Evolutionary conservation across 1,140 invertebrate species (phyloP).

Genomic region (Zaprionus capensis): DNA sequence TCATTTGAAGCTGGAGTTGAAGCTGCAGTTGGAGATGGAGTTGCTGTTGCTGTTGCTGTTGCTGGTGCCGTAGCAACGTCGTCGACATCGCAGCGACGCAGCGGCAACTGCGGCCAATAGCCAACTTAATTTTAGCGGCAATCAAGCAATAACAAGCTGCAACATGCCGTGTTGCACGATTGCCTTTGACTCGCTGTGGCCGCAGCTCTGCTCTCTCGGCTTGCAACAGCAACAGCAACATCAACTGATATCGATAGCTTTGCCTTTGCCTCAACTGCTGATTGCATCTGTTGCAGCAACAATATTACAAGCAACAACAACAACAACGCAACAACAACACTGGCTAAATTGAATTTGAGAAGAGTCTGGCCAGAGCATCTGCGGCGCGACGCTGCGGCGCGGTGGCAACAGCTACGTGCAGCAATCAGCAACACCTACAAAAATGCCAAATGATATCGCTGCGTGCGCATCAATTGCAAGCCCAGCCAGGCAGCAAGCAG

Average conservation of each 20-base stretch:
- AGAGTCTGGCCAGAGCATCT: conserved; percentile 55
- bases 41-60: not conserved
- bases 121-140: conserved; percentile 83
- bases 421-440: conserved; percentile 82
- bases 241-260: conserved; percentile 79
- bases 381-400: conserved; percentile 27
- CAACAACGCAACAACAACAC: conserved; percentile 58
- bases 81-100: not conserved
- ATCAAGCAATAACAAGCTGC: conserved; percentile 83
- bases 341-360: conserved; percentile 78
- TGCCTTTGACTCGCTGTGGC: conserved; percentile 70
- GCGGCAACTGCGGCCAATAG: conserved; percentile 58
- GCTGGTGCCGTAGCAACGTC: not conserved
- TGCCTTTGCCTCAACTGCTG: conserved; percentile 69
- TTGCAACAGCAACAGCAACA: conserved; percentile 58
- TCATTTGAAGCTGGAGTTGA: conserved; percentile 71
- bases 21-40: conserved; percentile 35
- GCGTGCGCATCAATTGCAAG: conserved; percentile 68
- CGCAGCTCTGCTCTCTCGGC: conserved; percentile 14
- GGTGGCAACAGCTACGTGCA: conserved; percentile 59
- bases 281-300: conserved; percentile 79
- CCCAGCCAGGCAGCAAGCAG: conserved; percentile 24
- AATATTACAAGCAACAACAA: conserved; percentile 66
- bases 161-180: conserved; percentile 82
- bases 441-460: conserved; percentile 73